Evolutionary conservation across 2,113 vertebrate species (phyloP), one percentile per base, ranked within the genome.

Genomic region (Trachemys scripta): DNA sequence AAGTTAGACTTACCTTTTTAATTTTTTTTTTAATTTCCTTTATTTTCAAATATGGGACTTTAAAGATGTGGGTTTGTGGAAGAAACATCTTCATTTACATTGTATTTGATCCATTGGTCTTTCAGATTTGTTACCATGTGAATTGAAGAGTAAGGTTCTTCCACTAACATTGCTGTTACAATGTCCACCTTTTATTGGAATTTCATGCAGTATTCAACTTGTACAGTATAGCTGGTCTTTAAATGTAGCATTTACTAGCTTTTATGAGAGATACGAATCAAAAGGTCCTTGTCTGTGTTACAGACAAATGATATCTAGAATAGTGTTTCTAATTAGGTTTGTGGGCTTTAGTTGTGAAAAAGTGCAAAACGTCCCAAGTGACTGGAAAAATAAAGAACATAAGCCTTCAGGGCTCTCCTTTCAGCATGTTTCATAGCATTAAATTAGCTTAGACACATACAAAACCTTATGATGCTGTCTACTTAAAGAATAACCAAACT

Each of bases 21-120:
- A 80, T n/a, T 0, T 1, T 13, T 85, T 85, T 91, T 59, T 11
- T 76, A 45, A 13, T 54, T 83, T 59, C 4, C 17, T 93, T 17
- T 69, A 31, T 79, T 84, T 88, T 93, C 9, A 85, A 93, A 50
- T 81, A 76, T 81, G 81, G 59, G 62, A 45, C 82, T 81, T 57
- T 27, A 24, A 57, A 92, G 86, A 47, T 65, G 78, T 62, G 3
- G 72, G 83, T 38, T 50, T 96, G 42, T 87, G 89, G 75, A 80
- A 92, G 91, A 92, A 78, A 90, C 19, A 78, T 92, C 87, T 97
- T 89, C 31, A 82, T 95, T 96, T 94, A 75, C 0, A 0, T 94
- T 95, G 89, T 59, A 51, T 92, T 92, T 45, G 65, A 17, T 84
- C 51, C 53, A 2, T 84, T 85, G 17, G 6, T 92, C 81, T 94